phyloP scores from a whole-genome alignment of 2,113 vertebrate species.

The Lynx canadensis region DNA sequence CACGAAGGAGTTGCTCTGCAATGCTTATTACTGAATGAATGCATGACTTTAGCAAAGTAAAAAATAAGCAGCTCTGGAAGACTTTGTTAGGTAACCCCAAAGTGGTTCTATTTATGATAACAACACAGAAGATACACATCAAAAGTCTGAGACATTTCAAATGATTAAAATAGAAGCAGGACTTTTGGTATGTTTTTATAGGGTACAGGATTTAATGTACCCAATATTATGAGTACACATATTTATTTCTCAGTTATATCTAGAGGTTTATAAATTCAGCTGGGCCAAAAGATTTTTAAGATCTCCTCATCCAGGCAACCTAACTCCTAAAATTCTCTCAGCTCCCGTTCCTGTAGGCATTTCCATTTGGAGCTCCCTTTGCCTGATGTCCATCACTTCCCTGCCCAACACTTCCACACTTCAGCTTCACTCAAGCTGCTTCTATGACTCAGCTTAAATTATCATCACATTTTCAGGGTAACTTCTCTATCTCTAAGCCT shows the following conservation, averaged over 20 bases:
- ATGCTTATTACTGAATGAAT: background rate
- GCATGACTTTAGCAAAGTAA: background rate
- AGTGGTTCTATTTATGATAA: background rate
- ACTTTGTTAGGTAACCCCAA: background rate
- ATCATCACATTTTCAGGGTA: background rate
- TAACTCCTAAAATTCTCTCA: background rate
- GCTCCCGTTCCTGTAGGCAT: background rate
- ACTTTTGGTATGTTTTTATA: background rate
- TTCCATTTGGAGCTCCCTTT: background rate
- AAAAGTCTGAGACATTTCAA: background rate
- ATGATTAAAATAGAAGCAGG: background rate
- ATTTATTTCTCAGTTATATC: background rate
- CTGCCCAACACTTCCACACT: background rate
- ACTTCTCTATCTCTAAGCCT: background rate
- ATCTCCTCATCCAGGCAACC: background rate
- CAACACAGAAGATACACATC: background rate
- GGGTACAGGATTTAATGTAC: background rate
- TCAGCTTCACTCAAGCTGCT: background rate
- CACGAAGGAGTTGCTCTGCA: background rate
- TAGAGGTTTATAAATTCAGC: background rate
- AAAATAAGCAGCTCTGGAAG: background rate
- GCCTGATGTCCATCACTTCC: background rate
- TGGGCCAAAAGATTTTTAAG: background rate
- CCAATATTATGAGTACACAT: background rate
- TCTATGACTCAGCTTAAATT: background rate